A percentile compares a stretch with the other conserved stretches of the same genome.
Conservation (phyloP, 2,113 vertebrate species). For the Gallinago paraguaiae region DNA sequence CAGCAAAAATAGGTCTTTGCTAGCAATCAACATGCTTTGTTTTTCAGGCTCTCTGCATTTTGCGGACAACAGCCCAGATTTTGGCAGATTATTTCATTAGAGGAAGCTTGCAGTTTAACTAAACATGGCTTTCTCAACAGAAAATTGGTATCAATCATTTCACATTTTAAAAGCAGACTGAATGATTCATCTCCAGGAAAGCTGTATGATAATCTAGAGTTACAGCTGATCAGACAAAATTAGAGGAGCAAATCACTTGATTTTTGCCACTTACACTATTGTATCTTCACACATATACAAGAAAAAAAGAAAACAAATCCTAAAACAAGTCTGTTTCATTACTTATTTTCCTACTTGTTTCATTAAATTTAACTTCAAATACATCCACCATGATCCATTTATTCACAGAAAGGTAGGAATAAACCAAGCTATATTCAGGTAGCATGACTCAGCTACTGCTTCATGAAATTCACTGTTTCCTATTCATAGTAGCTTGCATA, state of each 20-base stretch:
- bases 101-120: conserved; percentile 23
- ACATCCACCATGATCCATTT: not conserved
- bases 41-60: conserved; percentile 29
- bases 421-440: not conserved
- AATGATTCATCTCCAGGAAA: conserved; percentile 39
- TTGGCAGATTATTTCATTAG: conserved; percentile 52
- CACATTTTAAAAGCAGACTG: not conserved
- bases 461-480: not conserved
- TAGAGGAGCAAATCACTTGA: not conserved
- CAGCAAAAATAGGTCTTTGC: conserved; percentile 35
- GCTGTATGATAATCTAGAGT: conserved; percentile 9
- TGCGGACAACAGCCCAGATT: conserved; percentile 53
- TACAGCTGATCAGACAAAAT: not conserved
- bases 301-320: not conserved
- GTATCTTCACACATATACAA: not conserved
- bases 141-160: conserved; percentile 36
- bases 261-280: not conserved
- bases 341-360: not conserved
- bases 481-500: not conserved
- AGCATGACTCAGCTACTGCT: not conserved
- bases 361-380: not conserved
- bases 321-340: not conserved
- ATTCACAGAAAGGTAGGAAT: not conserved
- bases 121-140: not conserved
- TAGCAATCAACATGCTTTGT: conserved; percentile 49